Evolutionary conservation across 1,140 invertebrate genomes (phyloP), one percentile per base, ranked within the genome.

Genomic region (Danaus melanippus): DNA sequence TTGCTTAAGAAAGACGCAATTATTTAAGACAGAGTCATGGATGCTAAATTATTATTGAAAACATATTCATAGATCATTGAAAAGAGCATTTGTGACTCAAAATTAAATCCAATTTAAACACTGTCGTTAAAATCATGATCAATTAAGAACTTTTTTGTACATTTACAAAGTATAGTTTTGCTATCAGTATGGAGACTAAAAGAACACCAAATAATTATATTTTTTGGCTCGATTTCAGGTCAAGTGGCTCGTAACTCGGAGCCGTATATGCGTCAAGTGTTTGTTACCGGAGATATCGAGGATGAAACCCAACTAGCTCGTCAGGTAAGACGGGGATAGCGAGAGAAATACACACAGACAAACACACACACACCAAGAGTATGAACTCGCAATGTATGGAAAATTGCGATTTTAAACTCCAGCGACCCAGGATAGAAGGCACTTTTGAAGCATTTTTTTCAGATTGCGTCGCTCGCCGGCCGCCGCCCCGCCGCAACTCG

Each of bases 261-360:
- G 88, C 98, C 98, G 9, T 92, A 95, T 71, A 98, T 99, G 89
- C 90, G 96, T 69, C 98, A 99, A 90, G 96, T 97, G 49, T 97
- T 97, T 80, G 91, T 98, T 46, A 92, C 90, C 57, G 90, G 91
- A 17, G 89, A 92, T 74, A 81, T 87, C 62, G 88, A 91, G 55
- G 90, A 92, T 71, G 90, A 90, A 62, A 83, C 89, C 44, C 85
- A 88, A 40, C 91, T 94, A 44, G 81, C 90, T 51, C 83, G 91
- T 58, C 88, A 90, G 89, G 90, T 90, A 84, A 87, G 79, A 72
- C 43, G 50, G 42, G 46, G 42, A 40, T 43, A 42, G 55, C 53
- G 60, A 62, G 42, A 58, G 56, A 42, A 52, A 46, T 12, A 58
- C 44, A 15, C 9, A 56, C 47, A 55, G 42, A 46, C 15, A 8